phyloP scores from a whole-genome alignment of 2,797 vertebrate species.

The Pangasius sanitwongsei region DNA sequence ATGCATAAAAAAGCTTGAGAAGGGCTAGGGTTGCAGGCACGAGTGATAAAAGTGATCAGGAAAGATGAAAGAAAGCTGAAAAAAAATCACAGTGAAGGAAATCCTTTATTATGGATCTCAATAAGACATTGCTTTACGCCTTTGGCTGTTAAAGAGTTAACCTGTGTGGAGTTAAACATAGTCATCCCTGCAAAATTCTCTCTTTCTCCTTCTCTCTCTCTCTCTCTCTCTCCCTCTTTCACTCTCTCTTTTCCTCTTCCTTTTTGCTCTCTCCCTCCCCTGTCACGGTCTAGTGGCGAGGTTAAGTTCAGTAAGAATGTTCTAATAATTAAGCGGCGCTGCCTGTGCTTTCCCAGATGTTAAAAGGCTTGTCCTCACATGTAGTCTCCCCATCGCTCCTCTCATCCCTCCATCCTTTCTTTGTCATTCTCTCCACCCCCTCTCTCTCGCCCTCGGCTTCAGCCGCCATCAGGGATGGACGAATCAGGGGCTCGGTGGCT shows the following conservation, averaged over 20 bases:
- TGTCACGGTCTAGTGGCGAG: slow-evolving; percentile 77
- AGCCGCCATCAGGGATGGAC: slow-evolving; percentile 52
- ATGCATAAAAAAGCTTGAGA: slow-evolving; percentile 49
- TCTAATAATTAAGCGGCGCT: slow-evolving; percentile 87
- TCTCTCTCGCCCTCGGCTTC: slow-evolving; percentile 11
- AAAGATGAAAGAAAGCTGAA: slow-evolving; percentile 15
- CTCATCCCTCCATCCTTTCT: slow-evolving; percentile 65
- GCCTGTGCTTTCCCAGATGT: slow-evolving; percentile 92
- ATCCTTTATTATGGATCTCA: not conserved
- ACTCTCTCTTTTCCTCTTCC: slow-evolving; percentile 58
- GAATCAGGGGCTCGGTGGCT: slow-evolving; percentile 62
- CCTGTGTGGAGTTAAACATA: slow-evolving; percentile 62
- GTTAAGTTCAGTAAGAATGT: slow-evolving; percentile 90
- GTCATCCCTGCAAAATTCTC: slow-evolving; percentile 63
- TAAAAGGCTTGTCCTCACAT: slow-evolving; percentile 85
- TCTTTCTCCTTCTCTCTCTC: slow-evolving; percentile 63
- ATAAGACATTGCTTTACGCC: not conserved
- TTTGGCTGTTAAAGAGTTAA: slow-evolving; percentile 64
- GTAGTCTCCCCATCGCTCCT: slow-evolving; percentile 61
- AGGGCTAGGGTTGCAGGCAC: slow-evolving; percentile 32
- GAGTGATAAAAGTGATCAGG: not conserved
- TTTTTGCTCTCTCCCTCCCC: slow-evolving; percentile 65
- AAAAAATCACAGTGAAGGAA: not conserved
- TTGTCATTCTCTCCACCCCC: slow-evolving; percentile 42
- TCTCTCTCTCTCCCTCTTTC: slow-evolving; percentile 66